A percentile compares a stretch with the other conserved stretches of the same genome.
Conservation (phyloP, 1,140 invertebrate species). For the Diplogasteroides magnus region DNA sequence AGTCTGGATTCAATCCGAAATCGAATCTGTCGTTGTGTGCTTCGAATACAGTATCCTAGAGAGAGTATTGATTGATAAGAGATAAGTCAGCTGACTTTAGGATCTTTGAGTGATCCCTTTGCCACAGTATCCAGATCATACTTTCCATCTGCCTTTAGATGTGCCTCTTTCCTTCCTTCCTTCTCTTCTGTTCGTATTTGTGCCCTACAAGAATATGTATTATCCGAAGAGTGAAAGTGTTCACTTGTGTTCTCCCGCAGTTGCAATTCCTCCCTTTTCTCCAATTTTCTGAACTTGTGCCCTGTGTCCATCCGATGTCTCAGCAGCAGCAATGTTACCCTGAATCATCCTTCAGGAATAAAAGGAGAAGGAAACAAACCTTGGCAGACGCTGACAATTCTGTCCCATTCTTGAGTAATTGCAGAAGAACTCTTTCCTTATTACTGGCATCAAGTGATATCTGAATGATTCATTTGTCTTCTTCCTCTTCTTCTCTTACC, state of each 20-base stretch:
- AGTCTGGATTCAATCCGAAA: slow-evolving; percentile 44
- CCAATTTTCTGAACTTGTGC: slow-evolving; percentile 53
- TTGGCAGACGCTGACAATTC: slow-evolving; percentile 43
- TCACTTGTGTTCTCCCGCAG: slow-evolving; percentile 51
- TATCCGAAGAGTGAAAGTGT: slow-evolving; percentile 9
- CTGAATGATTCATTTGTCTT: too few species aligned
- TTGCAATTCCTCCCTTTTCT: slow-evolving; percentile 51
- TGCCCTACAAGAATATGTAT: slow-evolving; percentile 36
- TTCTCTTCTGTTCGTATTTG: slow-evolving; percentile 44
- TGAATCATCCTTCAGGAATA: too few species aligned
- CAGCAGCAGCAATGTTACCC: slow-evolving; percentile 51
- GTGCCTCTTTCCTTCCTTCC: slow-evolving; percentile 40
- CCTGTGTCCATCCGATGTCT: slow-evolving; percentile 45
- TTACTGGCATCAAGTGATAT: slow-evolving; percentile 50
- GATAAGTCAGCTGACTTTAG: slow-evolving; percentile 2
- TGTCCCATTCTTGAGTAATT: slow-evolving; percentile 44
- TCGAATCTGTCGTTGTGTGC: slow-evolving; percentile 52
- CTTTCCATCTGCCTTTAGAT: slow-evolving; percentile 52
- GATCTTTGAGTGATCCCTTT: slow-evolving; percentile 39
- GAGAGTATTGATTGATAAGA: background rate
- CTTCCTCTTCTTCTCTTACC: too few species aligned
- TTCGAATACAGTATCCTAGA: slow-evolving; percentile 42
- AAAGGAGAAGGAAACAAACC: too few species aligned
- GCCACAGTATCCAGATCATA: slow-evolving; percentile 54
- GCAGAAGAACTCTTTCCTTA: slow-evolving; percentile 48